A percentile compares a stretch with the other conserved stretches of the same genome.
These are phyloP conservation scores for Porphyrio hochstetteri DNA, from an alignment of 2,113 vertebrate genomes.

Conservation along the genomic window DNA sequence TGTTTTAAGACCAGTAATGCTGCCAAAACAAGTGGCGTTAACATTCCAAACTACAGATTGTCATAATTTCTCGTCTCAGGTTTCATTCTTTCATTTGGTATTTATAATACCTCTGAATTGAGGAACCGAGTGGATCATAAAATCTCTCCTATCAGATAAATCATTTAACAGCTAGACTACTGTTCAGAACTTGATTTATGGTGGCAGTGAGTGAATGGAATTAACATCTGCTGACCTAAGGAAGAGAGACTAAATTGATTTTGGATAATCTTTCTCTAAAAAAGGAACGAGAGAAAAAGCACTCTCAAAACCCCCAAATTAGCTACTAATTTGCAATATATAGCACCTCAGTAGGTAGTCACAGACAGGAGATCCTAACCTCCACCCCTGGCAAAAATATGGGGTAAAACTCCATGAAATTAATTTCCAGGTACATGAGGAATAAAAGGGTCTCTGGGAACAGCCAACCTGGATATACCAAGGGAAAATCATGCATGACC, in stretches of 20 bases:
- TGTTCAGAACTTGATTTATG: conserved; percentile 41
- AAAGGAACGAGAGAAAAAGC: conserved; percentile 9
- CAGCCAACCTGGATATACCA: neutral
- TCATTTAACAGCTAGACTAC: conserved; percentile 45
- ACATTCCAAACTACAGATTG: conserved; percentile 61
- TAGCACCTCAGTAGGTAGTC: neutral
- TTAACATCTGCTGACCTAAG: conserved; percentile 42
- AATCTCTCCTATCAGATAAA: conserved; percentile 45
- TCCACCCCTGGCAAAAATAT: neutral
- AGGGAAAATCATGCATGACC: neutral
- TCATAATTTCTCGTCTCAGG: conserved; percentile 35
- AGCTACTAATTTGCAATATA: neutral
- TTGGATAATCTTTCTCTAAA: conserved; percentile 6
- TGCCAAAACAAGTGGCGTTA: conserved; percentile 67
- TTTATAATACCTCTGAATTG: conserved; percentile 54
- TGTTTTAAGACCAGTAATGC: conserved; percentile 38
- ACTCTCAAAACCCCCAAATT: neutral
- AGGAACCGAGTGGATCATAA: conserved; percentile 22
- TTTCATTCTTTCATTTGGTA: conserved; percentile 45
- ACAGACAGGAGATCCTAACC: neutral
- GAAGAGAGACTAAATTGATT: conserved; percentile 27
- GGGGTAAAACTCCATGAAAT: neutral
- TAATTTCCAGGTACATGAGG: neutral
- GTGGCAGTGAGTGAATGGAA: conserved; percentile 6
- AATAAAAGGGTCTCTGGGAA: neutral